Percentiles rank a stretch among this genome's conserved stretches.
phyloP scores from a whole-genome alignment of 2,113 vertebrate genomes.

The Amphiprion ocellaris region DNA sequence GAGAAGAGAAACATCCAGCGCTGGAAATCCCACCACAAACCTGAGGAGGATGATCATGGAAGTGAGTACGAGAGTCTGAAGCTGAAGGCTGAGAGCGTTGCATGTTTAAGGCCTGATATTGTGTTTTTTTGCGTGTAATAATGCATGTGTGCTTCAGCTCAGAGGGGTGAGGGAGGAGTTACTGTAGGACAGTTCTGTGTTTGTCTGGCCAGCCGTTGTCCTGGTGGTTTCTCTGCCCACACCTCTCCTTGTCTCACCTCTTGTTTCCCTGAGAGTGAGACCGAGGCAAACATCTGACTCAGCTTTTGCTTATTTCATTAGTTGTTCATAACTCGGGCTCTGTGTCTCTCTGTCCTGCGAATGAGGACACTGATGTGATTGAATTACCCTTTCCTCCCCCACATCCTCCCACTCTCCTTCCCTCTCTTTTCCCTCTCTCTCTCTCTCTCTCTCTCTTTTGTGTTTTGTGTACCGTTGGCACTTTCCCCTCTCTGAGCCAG shows the following conservation, averaged over 20 bases:
- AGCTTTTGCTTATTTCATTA: slow-evolving; percentile 79
- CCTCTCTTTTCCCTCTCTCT: slow-evolving; percentile 15
- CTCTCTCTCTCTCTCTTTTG: slow-evolving; percentile 23
- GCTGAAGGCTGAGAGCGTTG: background rate
- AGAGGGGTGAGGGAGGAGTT: slow-evolving; percentile 20
- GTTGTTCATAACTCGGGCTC: slow-evolving; percentile 57
- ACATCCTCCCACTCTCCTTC: slow-evolving; percentile 8
- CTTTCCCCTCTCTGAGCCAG: slow-evolving; percentile 60
- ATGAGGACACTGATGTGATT: slow-evolving; percentile 74
- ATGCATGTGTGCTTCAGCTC: slow-evolving; percentile 23
- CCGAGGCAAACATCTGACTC: slow-evolving; percentile 67
- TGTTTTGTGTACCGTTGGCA: slow-evolving; percentile 66
- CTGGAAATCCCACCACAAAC: background rate
- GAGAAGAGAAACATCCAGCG: background rate
- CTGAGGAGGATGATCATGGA: slow-evolving; percentile 13
- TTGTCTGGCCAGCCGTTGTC: background rate
- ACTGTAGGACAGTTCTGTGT: background rate
- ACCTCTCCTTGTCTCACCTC: slow-evolving; percentile 37
- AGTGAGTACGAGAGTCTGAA: slow-evolving; percentile 23
- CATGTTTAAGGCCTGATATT: slow-evolving; percentile 6
- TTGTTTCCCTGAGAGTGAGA: slow-evolving; percentile 35
- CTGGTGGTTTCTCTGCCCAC: slow-evolving; percentile 10
- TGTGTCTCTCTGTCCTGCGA: slow-evolving; percentile 61
- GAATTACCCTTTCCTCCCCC: slow-evolving; percentile 62
- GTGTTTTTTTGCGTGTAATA: slow-evolving; percentile 16